Evolutionary conservation across 1,140 invertebrate species (phyloP).

Genomic region (Sipha flava): DNA sequence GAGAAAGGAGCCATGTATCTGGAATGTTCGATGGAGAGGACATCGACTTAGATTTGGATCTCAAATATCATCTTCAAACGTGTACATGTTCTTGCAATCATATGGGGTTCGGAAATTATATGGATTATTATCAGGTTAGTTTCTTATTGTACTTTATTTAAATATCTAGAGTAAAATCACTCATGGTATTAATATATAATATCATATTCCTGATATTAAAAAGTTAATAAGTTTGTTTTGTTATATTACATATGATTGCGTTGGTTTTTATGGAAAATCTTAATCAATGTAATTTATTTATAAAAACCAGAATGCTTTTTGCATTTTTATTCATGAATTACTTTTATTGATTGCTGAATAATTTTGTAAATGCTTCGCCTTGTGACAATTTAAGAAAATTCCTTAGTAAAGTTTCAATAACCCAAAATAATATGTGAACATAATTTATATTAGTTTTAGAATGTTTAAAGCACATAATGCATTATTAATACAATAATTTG

Average conservation of each 20-base stretch:
- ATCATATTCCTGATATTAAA: no score
- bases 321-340: no score
- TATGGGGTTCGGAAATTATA: constrained; percentile 83
- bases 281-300: no score
- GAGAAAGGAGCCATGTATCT: not conserved
- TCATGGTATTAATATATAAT: no score
- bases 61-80: constrained; percentile 73
- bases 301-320: no score
- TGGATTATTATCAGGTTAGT: constrained; percentile 74
- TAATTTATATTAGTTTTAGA: not conserved
- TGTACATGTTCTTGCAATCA: constrained; percentile 82
- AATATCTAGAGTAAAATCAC: no score
- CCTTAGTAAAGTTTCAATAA: not conserved
- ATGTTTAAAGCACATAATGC: not conserved
- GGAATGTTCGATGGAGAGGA: constrained; percentile 38
- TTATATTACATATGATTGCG: no score
- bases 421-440: not conserved
- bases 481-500: not conserved
- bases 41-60: constrained; percentile 58
- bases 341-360: no score
- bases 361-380: no score
- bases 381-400: not conserved
- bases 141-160: no score
- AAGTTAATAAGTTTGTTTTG: no score
- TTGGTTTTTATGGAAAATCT: no score